A percentile compares a stretch with the other conserved stretches of the same genome.
Conservation (phyloP, 2,888 invertebrate species). For the Tortrix viridana region DNA sequence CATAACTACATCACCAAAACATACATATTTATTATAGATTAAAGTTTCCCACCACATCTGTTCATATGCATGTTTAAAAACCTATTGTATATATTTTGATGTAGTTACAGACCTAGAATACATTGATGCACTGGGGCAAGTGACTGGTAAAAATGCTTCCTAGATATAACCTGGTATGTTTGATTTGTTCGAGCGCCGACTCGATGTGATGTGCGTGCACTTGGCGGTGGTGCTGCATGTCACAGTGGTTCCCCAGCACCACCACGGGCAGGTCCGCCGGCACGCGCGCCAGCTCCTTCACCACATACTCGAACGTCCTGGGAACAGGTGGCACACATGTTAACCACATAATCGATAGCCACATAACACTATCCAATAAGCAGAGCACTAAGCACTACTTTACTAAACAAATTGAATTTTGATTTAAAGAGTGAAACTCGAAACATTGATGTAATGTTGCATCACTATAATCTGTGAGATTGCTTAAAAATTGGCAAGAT, state of each 20-base stretch:
- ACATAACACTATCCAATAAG: neutral
- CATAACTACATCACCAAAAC: too few relatives aligned
- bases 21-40: too few relatives aligned
- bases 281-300: constrained; percentile 92
- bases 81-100: too few relatives aligned
- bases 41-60: neutral
- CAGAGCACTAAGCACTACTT: too few relatives aligned
- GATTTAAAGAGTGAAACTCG: too few relatives aligned
- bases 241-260: constrained; percentile 96
- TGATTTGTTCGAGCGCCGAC: constrained; percentile 71
- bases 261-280: constrained; percentile 92
- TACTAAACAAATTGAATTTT: too few relatives aligned
- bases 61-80: too few relatives aligned
- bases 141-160: neutral
- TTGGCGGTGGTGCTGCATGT: constrained; percentile 98
- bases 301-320: constrained; percentile 97
- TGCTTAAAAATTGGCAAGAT: too few relatives aligned
- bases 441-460: too few relatives aligned
- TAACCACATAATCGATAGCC: neutral
- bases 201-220: constrained; percentile 85
- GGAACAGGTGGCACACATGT: constrained; percentile 42
- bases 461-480: too few relatives aligned
- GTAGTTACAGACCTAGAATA: too few relatives aligned
- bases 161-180: constrained; percentile 65
- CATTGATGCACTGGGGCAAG: too few relatives aligned